phyloP scores from a whole-genome alignment of 2,888 invertebrate species.

The Leptinotarsa juncta region DNA sequence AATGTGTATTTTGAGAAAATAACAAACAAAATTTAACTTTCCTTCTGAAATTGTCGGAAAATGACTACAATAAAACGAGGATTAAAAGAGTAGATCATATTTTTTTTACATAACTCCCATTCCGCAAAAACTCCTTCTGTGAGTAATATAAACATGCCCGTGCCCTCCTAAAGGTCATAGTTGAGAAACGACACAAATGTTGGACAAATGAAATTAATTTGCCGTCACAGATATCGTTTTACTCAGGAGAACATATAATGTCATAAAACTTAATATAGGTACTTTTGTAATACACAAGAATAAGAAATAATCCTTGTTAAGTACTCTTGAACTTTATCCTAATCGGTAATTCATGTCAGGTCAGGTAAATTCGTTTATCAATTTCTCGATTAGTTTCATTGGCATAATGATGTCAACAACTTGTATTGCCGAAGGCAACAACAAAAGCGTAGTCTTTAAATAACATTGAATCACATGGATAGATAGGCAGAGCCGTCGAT shows the following conservation, averaged over 20 bases:
- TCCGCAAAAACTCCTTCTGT: no score
- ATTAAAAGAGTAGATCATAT: no score
- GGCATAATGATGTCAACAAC: slow-evolving; percentile 36
- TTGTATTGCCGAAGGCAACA: slow-evolving; percentile 20
- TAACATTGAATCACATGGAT: slow-evolving; percentile 30
- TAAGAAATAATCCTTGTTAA: neutral
- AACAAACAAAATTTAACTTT: no score
- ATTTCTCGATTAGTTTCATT: slow-evolving; percentile 16
- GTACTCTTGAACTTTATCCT: neutral
- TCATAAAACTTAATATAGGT: neutral
- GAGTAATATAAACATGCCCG: no score
- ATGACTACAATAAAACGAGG: no score
- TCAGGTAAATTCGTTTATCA: slow-evolving; percentile 25
- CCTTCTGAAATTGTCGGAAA: no score
- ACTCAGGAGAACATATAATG: no score
- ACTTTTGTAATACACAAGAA: neutral
- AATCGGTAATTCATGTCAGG: neutral
- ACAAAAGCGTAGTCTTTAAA: slow-evolving; percentile 27
- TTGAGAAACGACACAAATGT: no score
- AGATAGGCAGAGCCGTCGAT: slow-evolving; percentile 5
- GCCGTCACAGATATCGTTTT: neutral
- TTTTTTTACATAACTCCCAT: no score
- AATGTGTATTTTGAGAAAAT: no score
- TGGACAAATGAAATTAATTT: no score
- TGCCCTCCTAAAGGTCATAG: no score